A percentile compares a stretch with the other conserved stretches of the same genome.
These are phyloP conservation scores for Sula dactylatra DNA, from an alignment of 2,113 vertebrate species.

Conservation along the genomic window DNA sequence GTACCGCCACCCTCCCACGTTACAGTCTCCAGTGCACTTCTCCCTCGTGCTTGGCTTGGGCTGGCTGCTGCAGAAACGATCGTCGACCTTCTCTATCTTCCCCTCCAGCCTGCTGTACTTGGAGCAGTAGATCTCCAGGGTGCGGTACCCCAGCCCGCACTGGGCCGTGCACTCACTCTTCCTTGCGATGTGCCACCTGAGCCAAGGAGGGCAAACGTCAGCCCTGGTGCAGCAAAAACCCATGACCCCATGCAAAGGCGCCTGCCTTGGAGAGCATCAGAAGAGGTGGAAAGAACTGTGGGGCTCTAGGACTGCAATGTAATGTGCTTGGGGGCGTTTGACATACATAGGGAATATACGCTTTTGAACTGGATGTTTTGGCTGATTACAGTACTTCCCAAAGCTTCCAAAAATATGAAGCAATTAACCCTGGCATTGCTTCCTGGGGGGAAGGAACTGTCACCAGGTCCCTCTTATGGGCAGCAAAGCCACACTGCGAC, in stretches of 20 bases:
- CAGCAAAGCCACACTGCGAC: background rate
- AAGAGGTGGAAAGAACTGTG: background rate
- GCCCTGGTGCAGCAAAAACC: background rate
- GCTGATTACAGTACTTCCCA: background rate
- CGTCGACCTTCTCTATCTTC: slow-evolving; percentile 89
- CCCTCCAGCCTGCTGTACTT: slow-evolving; percentile 84
- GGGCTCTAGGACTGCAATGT: background rate
- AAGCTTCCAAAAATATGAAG: background rate
- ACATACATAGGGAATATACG: background rate
- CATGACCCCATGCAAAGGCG: rapidly evolving
- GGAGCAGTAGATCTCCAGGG: slow-evolving; percentile 88
- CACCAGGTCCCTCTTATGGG: background rate
- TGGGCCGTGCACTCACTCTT: slow-evolving; percentile 91
- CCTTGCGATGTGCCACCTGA: slow-evolving; percentile 88
- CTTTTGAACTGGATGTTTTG: background rate
- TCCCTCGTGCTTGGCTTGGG: slow-evolving; percentile 88
- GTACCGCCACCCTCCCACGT: slow-evolving; percentile 91
- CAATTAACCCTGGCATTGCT: background rate
- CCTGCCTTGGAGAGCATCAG: background rate
- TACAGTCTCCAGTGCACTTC: slow-evolving; percentile 90
- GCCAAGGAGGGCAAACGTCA: background rate
- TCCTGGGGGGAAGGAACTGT: background rate
- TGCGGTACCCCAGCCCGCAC: slow-evolving; percentile 89
- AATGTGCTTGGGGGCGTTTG: rapidly evolving
- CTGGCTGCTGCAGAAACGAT: slow-evolving; percentile 84